Conservation (phyloP, 2,113 vertebrate genomes). For the Semnornis frantzii region DNA sequence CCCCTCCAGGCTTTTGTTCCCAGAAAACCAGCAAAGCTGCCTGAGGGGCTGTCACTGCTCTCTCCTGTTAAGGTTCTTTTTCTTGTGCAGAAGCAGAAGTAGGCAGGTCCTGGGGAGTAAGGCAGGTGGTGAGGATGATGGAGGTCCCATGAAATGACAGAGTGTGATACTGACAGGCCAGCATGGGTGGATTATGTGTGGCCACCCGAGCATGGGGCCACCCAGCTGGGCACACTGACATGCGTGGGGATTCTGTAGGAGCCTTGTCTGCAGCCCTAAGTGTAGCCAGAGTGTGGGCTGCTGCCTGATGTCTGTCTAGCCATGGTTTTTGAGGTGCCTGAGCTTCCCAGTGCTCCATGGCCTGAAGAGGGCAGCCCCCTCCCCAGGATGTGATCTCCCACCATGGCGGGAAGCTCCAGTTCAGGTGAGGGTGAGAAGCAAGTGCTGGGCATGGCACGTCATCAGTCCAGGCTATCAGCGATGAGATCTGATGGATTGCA, state of each 20-base stretch:
- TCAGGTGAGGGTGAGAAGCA: background rate
- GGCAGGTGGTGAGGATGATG: background rate
- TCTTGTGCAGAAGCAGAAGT: background rate
- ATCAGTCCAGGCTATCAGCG: background rate
- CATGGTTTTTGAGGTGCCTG: rapidly evolving
- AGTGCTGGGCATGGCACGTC: background rate
- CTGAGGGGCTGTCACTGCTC: background rate
- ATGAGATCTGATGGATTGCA: background rate
- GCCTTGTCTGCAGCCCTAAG: background rate
- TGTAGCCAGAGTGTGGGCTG: background rate
- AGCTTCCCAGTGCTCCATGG: background rate
- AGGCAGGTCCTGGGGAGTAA: background rate
- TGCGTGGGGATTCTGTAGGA: background rate
- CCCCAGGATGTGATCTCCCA: background rate
- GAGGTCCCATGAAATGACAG: background rate
- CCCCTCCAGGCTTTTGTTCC: background rate
- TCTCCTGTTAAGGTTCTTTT: background rate
- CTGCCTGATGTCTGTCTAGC: background rate
- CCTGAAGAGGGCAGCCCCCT: background rate
- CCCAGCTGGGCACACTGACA: rapidly evolving
- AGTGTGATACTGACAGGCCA: background rate
- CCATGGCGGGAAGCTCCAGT: rapidly evolving
- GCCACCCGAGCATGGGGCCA: background rate
- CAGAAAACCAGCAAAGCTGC: background rate
- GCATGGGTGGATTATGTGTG: rapidly evolving